Percentiles rank a stretch among this genome's conserved stretches.
Conservation (phyloP, 2,888 invertebrate genomes). For the Bursaphelenchus okinawaensis region DNA sequence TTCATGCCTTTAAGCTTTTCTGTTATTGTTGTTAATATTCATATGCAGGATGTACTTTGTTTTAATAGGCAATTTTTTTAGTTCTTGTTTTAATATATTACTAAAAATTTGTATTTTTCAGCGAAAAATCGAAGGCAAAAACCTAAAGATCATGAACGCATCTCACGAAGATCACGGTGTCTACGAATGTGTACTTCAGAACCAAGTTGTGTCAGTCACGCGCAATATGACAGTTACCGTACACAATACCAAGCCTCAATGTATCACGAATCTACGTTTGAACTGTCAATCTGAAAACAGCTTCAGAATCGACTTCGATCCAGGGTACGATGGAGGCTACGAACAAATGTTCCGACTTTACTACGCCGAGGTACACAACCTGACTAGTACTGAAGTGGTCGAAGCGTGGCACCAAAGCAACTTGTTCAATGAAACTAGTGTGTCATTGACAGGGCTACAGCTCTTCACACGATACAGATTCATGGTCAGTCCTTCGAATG, state of each 20-base stretch:
- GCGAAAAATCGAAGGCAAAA: constrained; percentile 34
- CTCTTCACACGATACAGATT: constrained; percentile 39
- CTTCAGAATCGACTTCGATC: constrained; percentile 27
- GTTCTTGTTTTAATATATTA: too few relatives aligned
- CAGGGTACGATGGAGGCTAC: constrained; percentile 38
- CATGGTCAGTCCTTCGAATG: constrained; percentile 36
- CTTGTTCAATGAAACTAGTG: neutral
- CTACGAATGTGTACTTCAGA: constrained; percentile 46
- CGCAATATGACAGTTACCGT: constrained; percentile 34
- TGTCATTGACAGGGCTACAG: constrained; percentile 12
- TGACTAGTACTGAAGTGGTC: neutral
- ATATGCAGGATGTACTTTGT: too few relatives aligned
- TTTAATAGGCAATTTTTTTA: too few relatives aligned
- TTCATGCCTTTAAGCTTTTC: too few relatives aligned
- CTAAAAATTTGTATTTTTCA: constrained; percentile 23
- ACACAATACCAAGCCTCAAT: constrained; percentile 41
- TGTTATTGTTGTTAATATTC: too few relatives aligned
- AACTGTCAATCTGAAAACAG: constrained; percentile 30
- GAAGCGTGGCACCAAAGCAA: constrained; percentile 12
- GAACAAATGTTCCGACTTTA: constrained; percentile 37
- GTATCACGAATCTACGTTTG: constrained; percentile 25
- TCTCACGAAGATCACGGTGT: constrained; percentile 44
- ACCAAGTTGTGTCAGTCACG: constrained; percentile 38
- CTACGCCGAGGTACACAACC: constrained; percentile 20
- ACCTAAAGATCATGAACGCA: constrained; percentile 30